Conservation (phyloP, 2,888 invertebrate genomes). For the Mycalesis mineus region DNA sequence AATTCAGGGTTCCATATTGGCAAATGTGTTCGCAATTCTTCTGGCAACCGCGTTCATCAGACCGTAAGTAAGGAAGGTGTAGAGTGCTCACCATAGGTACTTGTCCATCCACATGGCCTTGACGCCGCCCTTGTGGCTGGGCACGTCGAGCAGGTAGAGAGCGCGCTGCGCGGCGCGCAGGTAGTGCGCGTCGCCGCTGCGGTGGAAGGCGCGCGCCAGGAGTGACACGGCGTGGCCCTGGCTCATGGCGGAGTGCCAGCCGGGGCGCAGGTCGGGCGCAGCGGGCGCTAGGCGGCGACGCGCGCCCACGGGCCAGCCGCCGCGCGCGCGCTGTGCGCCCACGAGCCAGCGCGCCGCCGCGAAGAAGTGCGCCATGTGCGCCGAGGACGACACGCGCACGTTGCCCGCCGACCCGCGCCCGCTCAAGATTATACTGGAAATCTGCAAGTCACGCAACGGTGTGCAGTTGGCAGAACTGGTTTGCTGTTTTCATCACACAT, state of each 20-base stretch:
- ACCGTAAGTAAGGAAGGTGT: no score
- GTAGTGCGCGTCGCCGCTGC: conserved; percentile 87
- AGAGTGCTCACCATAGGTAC: conserved; percentile 87
- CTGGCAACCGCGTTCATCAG: no score
- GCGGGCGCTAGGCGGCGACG: conserved; percentile 87
- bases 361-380: conserved; percentile 94
- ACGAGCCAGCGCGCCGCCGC: conserved; percentile 96
- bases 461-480: no score
- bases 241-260: conserved; percentile 99
- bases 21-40: no score
- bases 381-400: conserved; percentile 86
- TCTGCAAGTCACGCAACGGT: no score
- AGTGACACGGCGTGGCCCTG: conserved; percentile 98
- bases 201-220: conserved; percentile 92
- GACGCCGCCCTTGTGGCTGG: conserved; percentile 88
- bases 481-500: no score
- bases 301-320: conserved; percentile 96
- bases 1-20: no score
- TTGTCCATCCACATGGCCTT: conserved; percentile 90
- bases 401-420: conserved; percentile 88
- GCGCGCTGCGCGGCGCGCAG: conserved; percentile 89
- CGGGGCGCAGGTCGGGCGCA: conserved; percentile 87
- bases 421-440: conserved; percentile 81
- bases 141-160: conserved; percentile 85
- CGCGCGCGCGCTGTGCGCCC: conserved; percentile 86